Evolutionary conservation across 2,888 invertebrate species (phyloP).

Genomic region (Calameuta filiformis): DNA sequence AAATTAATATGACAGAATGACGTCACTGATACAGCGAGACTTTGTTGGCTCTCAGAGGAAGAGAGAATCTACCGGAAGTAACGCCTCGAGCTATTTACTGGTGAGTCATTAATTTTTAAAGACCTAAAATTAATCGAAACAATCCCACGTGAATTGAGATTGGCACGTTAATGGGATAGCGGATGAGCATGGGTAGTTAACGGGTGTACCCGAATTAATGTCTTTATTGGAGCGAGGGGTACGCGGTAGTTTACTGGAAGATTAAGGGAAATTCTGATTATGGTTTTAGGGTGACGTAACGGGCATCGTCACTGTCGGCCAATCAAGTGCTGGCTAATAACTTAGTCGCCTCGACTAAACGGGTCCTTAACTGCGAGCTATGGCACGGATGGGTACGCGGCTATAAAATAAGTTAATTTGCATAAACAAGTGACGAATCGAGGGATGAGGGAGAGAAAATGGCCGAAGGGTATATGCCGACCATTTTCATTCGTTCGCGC

Average conservation of each 20-base stretch:
- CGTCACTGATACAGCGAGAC: conserved; percentile 57
- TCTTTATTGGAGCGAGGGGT: background rate
- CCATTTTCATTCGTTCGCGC: background rate
- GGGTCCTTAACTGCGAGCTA: background rate
- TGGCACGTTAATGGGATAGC: background rate
- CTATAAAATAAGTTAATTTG: background rate
- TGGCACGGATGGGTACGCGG: background rate
- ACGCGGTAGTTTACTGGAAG: background rate
- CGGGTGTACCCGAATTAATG: background rate
- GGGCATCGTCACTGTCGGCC: background rate
- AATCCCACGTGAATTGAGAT: background rate
- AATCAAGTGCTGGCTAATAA: background rate
- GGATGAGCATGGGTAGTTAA: background rate
- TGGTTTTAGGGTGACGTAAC: background rate
- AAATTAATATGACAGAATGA: conserved; percentile 54
- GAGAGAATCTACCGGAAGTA: conserved; percentile 58
- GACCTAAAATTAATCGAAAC: background rate
- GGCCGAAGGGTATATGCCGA: background rate
- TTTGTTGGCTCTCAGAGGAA: conserved; percentile 51
- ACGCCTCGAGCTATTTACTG: conserved; percentile 58
- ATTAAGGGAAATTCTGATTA: conserved; percentile 1
- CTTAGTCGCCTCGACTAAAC: background rate
- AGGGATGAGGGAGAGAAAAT: background rate
- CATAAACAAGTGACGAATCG: background rate
- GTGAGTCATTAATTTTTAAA: conserved; percentile 38